Base-by-base conservation (phyloP, 2,113 vertebrate genomes). In the Prionailurus bengalensis region DNA sequence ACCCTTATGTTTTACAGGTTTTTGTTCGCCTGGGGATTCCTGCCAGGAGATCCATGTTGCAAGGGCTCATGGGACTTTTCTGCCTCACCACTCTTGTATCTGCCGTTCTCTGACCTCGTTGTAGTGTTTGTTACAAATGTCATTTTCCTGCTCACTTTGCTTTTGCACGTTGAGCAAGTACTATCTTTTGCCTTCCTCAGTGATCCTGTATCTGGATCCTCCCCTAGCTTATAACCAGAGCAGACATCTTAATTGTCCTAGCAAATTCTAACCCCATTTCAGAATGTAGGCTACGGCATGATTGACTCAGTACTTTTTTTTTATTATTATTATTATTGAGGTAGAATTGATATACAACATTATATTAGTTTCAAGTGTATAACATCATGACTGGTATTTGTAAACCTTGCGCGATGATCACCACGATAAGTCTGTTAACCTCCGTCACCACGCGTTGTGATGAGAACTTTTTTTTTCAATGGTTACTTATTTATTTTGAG, bases 141-240 rank as follows among this genome's bases (percentile, higher is more conserved):
- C 68, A n/a, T 68, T 86, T 92, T 92, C 66, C 63, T 78, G 33
- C 31, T 96, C 36, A 53, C 68, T 91, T 97, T 85, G 61, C 58
- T 70, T 78, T 74, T 93, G 12, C 29, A 82, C 36, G 48, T 73
- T 89, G 31, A 39, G 11, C 53, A 79, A 91, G 65, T 89, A 55
- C 19, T 45, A 17, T 33, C 88, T 87, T 87, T 87, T 87, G 39
- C 55, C 63, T 94, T 84, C 65, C 70, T 87, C 6, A 0, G 19
- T 74, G 79, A 92, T 65, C 16, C 31, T 29, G 16, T 42, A 11
- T 91, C 51, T 86, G 27, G 68, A 36, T 76, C 31, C 6, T 79
- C 45, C 48, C 66, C 74, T 31, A 21, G 39, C 76, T 80, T 95
- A 7, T 80, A 66, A 95, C 23, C 78, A 94, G 63, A 86, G 16